A percentile compares a stretch with the other conserved stretches of the same genome.
These are phyloP conservation scores for Antigone vipio DNA, from an alignment of 2,113 vertebrate species.

Conservation along the genomic window DNA sequence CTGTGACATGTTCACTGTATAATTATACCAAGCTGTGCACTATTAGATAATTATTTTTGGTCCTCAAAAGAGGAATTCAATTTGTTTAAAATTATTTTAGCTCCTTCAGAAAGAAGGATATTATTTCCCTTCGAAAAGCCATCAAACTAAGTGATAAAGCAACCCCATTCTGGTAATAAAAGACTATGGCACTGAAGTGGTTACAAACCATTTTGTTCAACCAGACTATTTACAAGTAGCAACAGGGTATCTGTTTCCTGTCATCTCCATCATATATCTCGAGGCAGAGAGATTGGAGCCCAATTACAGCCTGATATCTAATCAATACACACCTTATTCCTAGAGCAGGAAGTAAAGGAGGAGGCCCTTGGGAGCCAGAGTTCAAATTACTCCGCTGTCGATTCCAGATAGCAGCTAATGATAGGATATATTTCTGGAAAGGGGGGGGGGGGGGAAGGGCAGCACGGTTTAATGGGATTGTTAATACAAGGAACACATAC, in stretches of 20 bases:
- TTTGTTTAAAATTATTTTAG: conserved; percentile 9
- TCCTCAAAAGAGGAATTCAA: conserved; percentile 28
- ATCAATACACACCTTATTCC: conserved; percentile 95
- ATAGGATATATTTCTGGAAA: conserved; percentile 80
- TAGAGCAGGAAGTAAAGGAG: conserved; percentile 94
- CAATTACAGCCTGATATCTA: conserved; percentile 95
- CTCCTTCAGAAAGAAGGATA: not conserved
- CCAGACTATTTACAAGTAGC: conserved; percentile 89
- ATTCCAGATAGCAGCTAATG: conserved; percentile 91
- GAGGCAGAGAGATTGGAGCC: conserved; percentile 87
- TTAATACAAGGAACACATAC: conserved; percentile 62
- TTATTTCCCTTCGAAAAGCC: not conserved
- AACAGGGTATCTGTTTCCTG: conserved; percentile 90
- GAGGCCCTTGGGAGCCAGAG: conserved; percentile 88
- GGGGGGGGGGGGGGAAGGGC: conserved; percentile 42
- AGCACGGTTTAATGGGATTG: conserved; percentile 54
- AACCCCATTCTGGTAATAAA: not conserved
- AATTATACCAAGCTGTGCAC: not conserved
- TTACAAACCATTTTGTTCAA: conserved; percentile 86
- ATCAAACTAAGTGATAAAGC: conserved; percentile 11
- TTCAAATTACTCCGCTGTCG: conserved; percentile 93
- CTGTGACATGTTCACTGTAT: conserved; percentile 8
- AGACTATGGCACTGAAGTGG: conserved; percentile 76
- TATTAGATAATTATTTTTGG: conserved; percentile 48
- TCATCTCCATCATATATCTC: conserved; percentile 92